These are phyloP conservation scores for Drosophila insularis DNA, from an alignment of 1,140 invertebrate species.

Conservation along the genomic window DNA sequence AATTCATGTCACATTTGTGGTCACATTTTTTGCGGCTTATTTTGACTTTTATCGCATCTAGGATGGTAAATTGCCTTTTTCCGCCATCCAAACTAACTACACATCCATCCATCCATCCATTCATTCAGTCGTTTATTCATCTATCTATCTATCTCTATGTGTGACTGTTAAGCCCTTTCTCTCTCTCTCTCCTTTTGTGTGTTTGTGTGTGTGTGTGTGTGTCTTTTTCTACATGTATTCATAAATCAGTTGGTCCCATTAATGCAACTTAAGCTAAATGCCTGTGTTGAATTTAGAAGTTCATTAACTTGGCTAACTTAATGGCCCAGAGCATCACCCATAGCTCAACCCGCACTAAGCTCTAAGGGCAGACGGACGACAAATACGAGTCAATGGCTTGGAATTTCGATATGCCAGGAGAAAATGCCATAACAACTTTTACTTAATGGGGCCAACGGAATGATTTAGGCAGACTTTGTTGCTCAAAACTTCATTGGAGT, in stretches of 20 bases:
- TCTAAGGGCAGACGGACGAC: slow-evolving; percentile 25
- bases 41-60: background rate
- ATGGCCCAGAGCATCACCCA: background rate
- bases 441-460: slow-evolving; percentile 2
- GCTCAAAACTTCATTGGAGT: background rate
- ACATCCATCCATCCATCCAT: background rate
- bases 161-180: slow-evolving; percentile 13
- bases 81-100: background rate
- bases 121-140: no score
- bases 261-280: slow-evolving; percentile 60
- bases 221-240: slow-evolving; percentile 17
- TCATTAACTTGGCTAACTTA: slow-evolving; percentile 49
- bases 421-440: slow-evolving; percentile 4
- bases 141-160: background rate
- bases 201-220: background rate
- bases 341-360: slow-evolving; percentile 10
- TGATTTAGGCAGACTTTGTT: slow-evolving; percentile 41
- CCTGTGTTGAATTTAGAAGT: slow-evolving; percentile 50
- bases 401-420: slow-evolving; percentile 15
- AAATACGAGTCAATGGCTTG: slow-evolving; percentile 56
- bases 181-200: background rate
- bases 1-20: slow-evolving; percentile 3
- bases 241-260: slow-evolving; percentile 59
- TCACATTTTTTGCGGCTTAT: slow-evolving; percentile 1
- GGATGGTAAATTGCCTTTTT: slow-evolving; percentile 3